Evolutionary conservation across 2,113 vertebrate species (phyloP).

Genomic region (Thalassoma bifasciatum): DNA sequence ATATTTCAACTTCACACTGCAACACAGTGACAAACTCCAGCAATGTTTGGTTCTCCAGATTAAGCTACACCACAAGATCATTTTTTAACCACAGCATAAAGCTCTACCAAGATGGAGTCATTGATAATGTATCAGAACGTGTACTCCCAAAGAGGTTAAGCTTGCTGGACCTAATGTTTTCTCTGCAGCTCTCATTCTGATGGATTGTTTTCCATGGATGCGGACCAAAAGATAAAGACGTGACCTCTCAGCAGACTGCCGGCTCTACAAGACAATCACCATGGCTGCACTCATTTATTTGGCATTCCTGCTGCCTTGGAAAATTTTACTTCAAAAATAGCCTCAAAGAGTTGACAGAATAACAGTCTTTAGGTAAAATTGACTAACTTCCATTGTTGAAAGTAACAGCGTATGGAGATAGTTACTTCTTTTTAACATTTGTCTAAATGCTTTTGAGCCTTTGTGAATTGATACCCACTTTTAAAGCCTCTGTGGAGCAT

Average conservation of each 20-base stretch:
- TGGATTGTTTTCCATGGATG: conserved; percentile 78
- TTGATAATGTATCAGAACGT: conserved; percentile 41
- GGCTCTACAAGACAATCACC: conserved; percentile 36
- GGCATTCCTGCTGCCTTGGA: conserved; percentile 42
- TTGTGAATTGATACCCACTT: not conserved
- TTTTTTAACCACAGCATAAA: conserved; percentile 22
- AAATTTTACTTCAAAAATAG: conserved; percentile 46
- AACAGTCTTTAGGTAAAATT: conserved; percentile 25
- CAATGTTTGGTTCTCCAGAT: not conserved
- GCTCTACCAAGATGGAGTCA: conserved; percentile 43
- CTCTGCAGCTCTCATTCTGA: conserved; percentile 50
- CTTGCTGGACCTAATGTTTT: conserved; percentile 55
- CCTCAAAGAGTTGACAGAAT: conserved; percentile 12
- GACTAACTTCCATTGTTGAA: conserved; percentile 13
- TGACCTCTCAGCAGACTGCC: conserved; percentile 55
- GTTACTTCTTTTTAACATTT: not conserved
- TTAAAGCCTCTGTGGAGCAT: too few relatives aligned
- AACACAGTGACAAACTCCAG: not conserved
- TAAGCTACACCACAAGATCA: not conserved
- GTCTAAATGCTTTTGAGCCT: not conserved
- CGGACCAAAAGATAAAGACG: conserved; percentile 79
- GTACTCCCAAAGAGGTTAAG: conserved; percentile 18
- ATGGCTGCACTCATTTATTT: conserved; percentile 45
- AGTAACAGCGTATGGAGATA: not conserved
- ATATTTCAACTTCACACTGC: conserved; percentile 13